Conservation (phyloP, 2,888 invertebrate genomes). For the Agrotis exclamationis region DNA sequence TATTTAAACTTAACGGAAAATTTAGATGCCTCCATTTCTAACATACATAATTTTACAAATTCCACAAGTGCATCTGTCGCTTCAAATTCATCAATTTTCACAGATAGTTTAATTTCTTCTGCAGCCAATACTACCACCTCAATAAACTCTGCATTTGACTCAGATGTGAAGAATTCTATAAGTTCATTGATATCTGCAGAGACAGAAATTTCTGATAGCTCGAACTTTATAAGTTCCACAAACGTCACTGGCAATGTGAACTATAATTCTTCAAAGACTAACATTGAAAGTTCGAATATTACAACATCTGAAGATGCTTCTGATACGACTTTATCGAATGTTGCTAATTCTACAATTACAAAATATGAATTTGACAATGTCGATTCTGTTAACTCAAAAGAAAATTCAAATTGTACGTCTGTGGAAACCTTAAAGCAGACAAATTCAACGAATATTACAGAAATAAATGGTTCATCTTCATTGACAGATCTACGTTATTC, state of each 20-base stretch:
- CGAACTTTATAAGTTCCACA: constrained; percentile 30
- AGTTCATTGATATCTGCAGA: constrained; percentile 19
- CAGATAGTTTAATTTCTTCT: constrained; percentile 26
- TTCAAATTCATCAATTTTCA: constrained; percentile 18
- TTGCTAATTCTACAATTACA: constrained; percentile 16
- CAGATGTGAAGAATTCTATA: constrained; percentile 19
- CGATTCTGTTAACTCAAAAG: constrained; percentile 23
- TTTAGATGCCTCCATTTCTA: constrained; percentile 22
- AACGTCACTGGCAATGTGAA: constrained; percentile 18
- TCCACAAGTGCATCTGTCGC: constrained; percentile 20
- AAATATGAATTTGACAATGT: constrained; percentile 7
- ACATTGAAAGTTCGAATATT: constrained; percentile 9
- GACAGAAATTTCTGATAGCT: constrained; percentile 29
- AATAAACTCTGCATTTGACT: constrained; percentile 32
- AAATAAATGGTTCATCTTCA: constrained; percentile 2
- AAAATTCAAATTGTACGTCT: constrained; percentile 23
- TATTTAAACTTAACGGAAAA: constrained; percentile 38
- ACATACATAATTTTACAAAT: constrained; percentile 28
- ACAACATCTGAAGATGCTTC: constrained; percentile 24
- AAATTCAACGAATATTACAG: constrained; percentile 20
- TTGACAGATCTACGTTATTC: constrained; percentile 11
- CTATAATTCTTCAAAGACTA: constrained; percentile 21
- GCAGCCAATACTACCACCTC: constrained; percentile 15
- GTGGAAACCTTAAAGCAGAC: constrained; percentile 16
- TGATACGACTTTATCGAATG: constrained; percentile 6